Base-by-base conservation (phyloP, 2,797 vertebrate species). In the Artibeus lituratus region DNA sequence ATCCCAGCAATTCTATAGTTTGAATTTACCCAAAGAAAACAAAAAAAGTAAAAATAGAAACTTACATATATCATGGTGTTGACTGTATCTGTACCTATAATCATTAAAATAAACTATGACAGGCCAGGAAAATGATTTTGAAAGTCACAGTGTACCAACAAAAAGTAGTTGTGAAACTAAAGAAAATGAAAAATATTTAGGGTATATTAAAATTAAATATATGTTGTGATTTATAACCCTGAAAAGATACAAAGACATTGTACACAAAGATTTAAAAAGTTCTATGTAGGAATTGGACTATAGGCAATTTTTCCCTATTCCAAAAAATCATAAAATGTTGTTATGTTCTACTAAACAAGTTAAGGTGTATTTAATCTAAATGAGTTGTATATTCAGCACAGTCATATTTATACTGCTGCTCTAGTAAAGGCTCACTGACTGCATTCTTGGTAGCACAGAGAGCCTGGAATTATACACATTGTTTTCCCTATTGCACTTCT, bases 231-330 rank as follows among this genome's bases (percentile, higher is more conserved):
- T 92, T 92, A 84, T 0, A 87, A 53, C 12, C 44, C 65, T n/a
- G 35, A 80, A 94, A 91, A 95, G 39, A 87, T 55, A 67, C 67
- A 76, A 80, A 87, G 53, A 69, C 24, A 93, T 49, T 39, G 90
- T 62, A 94, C 26, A 89, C 6, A 92, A 77, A 90, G 32, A 84
- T 55, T 26, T 90, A 90, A 90, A 90, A 4, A 93, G 14, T 69
- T 92, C 47, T 69, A 44, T 35, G 7, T 78, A 67, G n/a, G 35
- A 82, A 2, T 55, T 22, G 14, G 14, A 94, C 72, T 81, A 78
- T 0, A 76, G 15, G 22, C 16, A 93, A 76, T 44, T 90, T 84
- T 92, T 53, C 7, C 12, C n/a, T 72, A 53, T 35, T 69, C 55
- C 32, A 80, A 87, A 82, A 77, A 80, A 88, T 2, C 22, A 6